Percentiles rank a stretch among this genome's conserved stretches.
Conservation (phyloP, 2,113 vertebrate genomes). For the Stegostoma tigrinum region DNA sequence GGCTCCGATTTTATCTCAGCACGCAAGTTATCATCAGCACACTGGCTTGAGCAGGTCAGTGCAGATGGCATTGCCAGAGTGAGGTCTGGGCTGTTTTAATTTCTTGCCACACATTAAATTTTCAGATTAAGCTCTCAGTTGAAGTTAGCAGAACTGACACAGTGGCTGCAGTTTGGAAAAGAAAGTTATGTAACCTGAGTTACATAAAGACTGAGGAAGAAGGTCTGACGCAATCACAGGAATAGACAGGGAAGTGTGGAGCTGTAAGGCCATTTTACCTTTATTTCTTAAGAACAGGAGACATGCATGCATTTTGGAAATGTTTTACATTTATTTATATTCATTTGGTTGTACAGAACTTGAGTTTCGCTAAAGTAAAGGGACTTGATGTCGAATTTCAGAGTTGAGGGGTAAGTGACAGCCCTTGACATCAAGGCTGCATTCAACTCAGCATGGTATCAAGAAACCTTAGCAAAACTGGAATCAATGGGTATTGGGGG, state of each 20-base stretch:
- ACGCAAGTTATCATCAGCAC: background rate
- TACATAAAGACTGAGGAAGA: background rate
- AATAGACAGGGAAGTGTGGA: background rate
- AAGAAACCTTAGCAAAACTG: too few species aligned
- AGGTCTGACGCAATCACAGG: background rate
- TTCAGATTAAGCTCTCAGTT: background rate
- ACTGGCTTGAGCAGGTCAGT: too few species aligned
- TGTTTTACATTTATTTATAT: background rate
- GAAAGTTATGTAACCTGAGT: background rate
- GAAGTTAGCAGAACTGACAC: background rate
- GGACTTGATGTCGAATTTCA: too few species aligned
- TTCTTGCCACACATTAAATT: background rate
- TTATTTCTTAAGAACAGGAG: background rate
- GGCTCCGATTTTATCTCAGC: background rate
- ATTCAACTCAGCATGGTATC: too few species aligned
- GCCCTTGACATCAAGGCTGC: too few species aligned
- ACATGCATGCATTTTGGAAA: background rate
- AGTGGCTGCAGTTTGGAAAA: background rate
- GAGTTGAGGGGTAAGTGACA: too few species aligned
- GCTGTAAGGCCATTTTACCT: background rate
- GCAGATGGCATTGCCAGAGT: background rate
- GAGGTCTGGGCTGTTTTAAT: background rate
- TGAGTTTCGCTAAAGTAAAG: too few species aligned
- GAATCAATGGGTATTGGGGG: too few species aligned
- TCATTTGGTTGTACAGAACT: too few species aligned